Evolutionary conservation across 2,113 vertebrate species (phyloP).

Genomic region (Actenoides hombroni): DNA sequence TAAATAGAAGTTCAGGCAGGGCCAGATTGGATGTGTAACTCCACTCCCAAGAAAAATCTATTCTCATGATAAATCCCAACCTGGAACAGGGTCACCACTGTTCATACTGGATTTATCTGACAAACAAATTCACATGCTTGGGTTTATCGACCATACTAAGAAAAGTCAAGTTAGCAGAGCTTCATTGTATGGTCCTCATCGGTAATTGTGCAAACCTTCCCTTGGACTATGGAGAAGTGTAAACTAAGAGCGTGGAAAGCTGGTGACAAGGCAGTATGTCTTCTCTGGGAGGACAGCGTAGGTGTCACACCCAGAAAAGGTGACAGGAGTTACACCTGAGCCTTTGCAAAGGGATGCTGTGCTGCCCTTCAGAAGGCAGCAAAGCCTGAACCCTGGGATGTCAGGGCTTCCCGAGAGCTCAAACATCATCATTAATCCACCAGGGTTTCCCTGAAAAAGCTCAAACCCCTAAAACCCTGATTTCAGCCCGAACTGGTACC

Average conservation of each 20-base stretch:
- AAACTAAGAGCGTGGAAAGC: not conserved
- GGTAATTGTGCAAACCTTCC: not conserved
- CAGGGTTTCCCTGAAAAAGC: not conserved
- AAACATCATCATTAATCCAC: not conserved
- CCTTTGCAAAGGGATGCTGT: not conserved
- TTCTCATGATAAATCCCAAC: not conserved
- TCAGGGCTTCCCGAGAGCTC: not conserved
- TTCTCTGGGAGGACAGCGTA: not conserved
- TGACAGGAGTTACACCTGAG: not conserved
- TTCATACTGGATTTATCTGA: not conserved
- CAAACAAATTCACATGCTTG: not conserved
- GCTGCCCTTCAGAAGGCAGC: not conserved
- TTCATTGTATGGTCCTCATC: rapidly evolving
- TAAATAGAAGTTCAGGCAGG: not conserved
- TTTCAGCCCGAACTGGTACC: not conserved
- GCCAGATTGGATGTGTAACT: not conserved
- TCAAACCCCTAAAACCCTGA: not conserved
- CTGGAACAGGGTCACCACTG: not conserved
- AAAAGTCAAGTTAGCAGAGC: not conserved
- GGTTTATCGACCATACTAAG: rapidly evolving
- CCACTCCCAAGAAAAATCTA: not conserved
- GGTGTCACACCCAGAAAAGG: not conserved
- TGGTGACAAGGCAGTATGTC: not conserved
- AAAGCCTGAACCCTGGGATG: not conserved
- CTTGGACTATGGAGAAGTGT: not conserved